Evolutionary conservation across 1,140 invertebrate genomes (phyloP).

Genomic region (Onthophagus taurus): DNA sequence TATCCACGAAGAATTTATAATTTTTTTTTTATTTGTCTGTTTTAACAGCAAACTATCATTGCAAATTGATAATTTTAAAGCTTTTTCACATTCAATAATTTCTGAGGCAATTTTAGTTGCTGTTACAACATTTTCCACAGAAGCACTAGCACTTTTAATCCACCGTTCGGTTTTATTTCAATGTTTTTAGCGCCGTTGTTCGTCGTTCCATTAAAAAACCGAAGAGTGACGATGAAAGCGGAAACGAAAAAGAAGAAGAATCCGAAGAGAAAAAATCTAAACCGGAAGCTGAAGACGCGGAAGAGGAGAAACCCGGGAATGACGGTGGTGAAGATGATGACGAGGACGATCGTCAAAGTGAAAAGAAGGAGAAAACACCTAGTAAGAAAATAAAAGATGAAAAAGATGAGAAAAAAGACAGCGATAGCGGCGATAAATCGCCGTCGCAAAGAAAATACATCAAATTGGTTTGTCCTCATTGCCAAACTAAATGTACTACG

Average conservation of each 20-base stretch:
- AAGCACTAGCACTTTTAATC: neutral
- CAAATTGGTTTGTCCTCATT: constrained; percentile 64
- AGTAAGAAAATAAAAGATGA: constrained; percentile 16
- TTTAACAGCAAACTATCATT: no score
- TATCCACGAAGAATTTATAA: no score
- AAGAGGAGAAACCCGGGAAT: constrained; percentile 26
- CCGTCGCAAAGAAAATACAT: constrained; percentile 47
- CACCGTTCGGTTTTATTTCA: neutral
- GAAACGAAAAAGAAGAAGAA: constrained; percentile 39
- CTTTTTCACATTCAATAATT: no score
- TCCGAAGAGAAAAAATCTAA: constrained; percentile 40
- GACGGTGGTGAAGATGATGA: constrained; percentile 17
- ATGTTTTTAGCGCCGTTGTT: constrained; percentile 21
- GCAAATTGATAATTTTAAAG: no score
- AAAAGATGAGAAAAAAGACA: constrained; percentile 20
- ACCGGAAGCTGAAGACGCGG: constrained; percentile 27
- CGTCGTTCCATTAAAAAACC: constrained; percentile 15
- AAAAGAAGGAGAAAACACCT: constrained; percentile 20
- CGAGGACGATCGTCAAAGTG: constrained; percentile 13
- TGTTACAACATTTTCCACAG: no score
- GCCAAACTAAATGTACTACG: constrained; percentile 57
- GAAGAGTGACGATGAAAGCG: constrained; percentile 30
- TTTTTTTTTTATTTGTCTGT: no score
- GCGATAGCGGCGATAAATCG: constrained; percentile 28
- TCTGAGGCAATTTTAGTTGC: no score